Conservation (phyloP, 2,888 invertebrate genomes). For the Ochropacha duplaris region DNA sequence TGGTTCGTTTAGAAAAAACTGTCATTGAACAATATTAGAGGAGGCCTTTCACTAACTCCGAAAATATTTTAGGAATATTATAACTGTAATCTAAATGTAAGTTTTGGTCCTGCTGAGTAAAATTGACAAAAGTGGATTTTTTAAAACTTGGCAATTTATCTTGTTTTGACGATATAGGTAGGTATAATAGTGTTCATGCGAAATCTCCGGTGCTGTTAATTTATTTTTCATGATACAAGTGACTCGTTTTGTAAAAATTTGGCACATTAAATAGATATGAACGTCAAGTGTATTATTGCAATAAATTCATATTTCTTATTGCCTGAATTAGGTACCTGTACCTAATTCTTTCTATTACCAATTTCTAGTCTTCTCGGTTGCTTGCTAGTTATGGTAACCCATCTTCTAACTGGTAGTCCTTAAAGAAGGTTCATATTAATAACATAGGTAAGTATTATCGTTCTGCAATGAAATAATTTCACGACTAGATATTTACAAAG, state of each 20-base stretch:
- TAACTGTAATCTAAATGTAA: neutral
- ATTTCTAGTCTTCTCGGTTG: too few relatives aligned
- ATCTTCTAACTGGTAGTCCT: too few relatives aligned
- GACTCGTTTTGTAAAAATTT: neutral
- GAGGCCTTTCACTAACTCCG: neutral
- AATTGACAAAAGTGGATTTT: neutral
- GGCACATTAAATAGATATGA: neutral
- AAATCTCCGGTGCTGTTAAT: neutral
- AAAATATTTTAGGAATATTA: neutral
- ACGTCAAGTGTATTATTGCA: neutral
- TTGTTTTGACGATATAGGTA: neutral
- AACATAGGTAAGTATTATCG: too few relatives aligned
- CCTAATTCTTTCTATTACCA: too few relatives aligned
- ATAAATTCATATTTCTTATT: conserved; percentile 19
- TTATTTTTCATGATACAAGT: neutral
- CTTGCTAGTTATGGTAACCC: too few relatives aligned
- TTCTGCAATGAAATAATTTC: conserved; percentile 47
- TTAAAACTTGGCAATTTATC: neutral
- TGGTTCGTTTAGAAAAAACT: neutral
- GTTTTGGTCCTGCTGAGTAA: too few relatives aligned
- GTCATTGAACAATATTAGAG: neutral
- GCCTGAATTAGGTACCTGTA: too few relatives aligned
- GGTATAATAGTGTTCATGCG: too few relatives aligned
- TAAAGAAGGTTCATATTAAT: too few relatives aligned
- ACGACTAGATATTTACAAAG: conserved; percentile 38